Evolutionary conservation across 1,140 invertebrate species (phyloP).

Genomic region (Acromyrmex charruanus): DNA sequence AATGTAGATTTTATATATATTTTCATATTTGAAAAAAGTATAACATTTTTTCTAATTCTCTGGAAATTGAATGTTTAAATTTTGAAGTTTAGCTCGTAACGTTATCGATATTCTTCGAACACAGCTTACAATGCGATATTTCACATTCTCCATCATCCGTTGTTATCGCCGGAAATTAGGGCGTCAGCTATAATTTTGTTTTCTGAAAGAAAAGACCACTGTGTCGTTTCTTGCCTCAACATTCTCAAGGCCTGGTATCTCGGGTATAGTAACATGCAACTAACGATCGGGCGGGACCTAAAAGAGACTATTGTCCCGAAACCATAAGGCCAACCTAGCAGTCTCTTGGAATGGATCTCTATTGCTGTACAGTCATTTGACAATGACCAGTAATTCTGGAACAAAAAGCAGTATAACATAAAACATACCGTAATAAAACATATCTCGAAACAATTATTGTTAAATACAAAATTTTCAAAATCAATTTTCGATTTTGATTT

Average conservation of each 20-base stretch:
- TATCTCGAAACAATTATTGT: neutral
- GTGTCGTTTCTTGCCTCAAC: constrained; percentile 43
- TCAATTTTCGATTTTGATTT: neutral
- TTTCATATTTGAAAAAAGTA: neutral
- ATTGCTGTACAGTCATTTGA: constrained; percentile 29
- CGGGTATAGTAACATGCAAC: constrained; percentile 43
- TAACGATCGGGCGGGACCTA: constrained; percentile 45
- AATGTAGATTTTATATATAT: neutral
- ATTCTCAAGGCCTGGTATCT: constrained; percentile 51
- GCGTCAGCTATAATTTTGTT: constrained; percentile 55
- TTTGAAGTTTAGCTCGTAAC: neutral
- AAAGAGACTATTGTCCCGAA: constrained; percentile 53
- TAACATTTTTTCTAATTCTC: neutral
- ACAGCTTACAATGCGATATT: constrained; percentile 14
- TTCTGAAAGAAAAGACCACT: constrained; percentile 59
- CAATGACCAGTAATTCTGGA: constrained; percentile 40
- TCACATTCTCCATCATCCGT: constrained; percentile 15
- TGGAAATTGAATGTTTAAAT: neutral
- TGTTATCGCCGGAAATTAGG: constrained; percentile 58
- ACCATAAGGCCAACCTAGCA: constrained; percentile 17
- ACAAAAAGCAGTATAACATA: constrained; percentile 6
- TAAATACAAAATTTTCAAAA: neutral
- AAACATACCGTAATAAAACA: neutral
- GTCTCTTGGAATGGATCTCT: constrained; percentile 51
- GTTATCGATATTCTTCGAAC: neutral